Evolutionary conservation across 2,113 vertebrate genomes (phyloP), one percentile per base, ranked within the genome.

Genomic region (Platichthys stellatus): DNA sequence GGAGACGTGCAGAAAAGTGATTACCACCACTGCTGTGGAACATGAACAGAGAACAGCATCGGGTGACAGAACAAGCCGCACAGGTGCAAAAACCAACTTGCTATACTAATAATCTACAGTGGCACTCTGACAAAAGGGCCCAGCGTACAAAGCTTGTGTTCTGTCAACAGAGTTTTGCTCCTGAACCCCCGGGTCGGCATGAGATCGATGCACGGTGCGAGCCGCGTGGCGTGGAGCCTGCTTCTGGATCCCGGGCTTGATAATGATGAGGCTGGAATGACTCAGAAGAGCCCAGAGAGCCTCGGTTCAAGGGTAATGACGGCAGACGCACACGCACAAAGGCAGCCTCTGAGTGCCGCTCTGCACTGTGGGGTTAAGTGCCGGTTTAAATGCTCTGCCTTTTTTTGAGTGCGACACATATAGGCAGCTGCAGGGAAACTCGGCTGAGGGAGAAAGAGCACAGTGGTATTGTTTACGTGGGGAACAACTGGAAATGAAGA

Each of bases 241-340:
- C 40, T 40, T 11, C 40, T 12, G 40, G 40, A 13, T 40, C 40
- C 40, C 10, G 10, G 12, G 12, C 12, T 45, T 23, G 17, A 53
- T 84, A 43, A 69, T 72, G 74, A 79, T n/a, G 70, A 47, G 51
- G 71, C 63, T 60, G 78, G 63, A 84, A 74, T 51, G 78, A 53
- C 61, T 74, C 47, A 2, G 47, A 17, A 14, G 45, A 15, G 35
- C 73, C 24, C 53, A 72, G 80, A 80, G 83, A 79, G 40, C 40
- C 45, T 24, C 20, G 62, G 84, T 85, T 88, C 80, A 81, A 80
- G 78, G 84, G 82, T 88, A 88, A 85, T 81, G 79, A 74, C 6
- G 56, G 82, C 79, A 65, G 63, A 73, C 74, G 66, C 21, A 45
- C 20, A 23, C 23, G 78, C 31, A 69, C 84, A 72, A 71, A 71